Conservation (phyloP, 2,888 invertebrate species). For the Molanna angustata region DNA sequence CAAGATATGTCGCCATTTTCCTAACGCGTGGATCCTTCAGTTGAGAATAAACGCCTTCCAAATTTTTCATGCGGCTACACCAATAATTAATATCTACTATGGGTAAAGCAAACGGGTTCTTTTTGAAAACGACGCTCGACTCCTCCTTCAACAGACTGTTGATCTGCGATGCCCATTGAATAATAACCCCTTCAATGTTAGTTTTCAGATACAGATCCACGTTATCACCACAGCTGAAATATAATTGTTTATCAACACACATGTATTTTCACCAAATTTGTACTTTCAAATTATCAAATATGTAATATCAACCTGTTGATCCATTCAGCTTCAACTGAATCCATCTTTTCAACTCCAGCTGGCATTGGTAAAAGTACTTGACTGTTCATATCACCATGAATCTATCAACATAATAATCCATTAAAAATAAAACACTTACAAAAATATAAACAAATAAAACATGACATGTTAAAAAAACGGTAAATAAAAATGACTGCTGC, state of each 20-base stretch:
- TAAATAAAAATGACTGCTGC: no score
- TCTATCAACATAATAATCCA: conserved; percentile 38
- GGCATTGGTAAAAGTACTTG: conserved; percentile 87
- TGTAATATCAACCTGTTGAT: conserved; percentile 41
- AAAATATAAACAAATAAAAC: no score
- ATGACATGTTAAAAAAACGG: no score
- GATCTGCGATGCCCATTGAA: conserved; percentile 82
- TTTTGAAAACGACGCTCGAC: conserved; percentile 66
- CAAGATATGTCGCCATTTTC: conserved; percentile 77
- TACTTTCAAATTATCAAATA: no score
- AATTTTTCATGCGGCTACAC: conserved; percentile 70
- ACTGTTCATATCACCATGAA: conserved; percentile 81
- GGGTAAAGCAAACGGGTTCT: conserved; percentile 70
- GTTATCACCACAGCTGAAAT: conserved; percentile 52
- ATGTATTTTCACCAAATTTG: no score
- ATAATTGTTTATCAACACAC: no score
- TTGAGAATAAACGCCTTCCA: conserved; percentile 86
- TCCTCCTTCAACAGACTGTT: conserved; percentile 76
- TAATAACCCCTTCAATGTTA: conserved; percentile 79
- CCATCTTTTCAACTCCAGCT: conserved; percentile 67
- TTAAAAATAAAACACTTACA: no score
- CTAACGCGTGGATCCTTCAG: conserved; percentile 78
- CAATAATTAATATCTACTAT: conserved; percentile 76
- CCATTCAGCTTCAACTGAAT: conserved; percentile 55
- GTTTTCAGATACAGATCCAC: conserved; percentile 72